Evolutionary conservation across 2,888 invertebrate species (phyloP).

Genomic region (Synergus laeviventris): DNA sequence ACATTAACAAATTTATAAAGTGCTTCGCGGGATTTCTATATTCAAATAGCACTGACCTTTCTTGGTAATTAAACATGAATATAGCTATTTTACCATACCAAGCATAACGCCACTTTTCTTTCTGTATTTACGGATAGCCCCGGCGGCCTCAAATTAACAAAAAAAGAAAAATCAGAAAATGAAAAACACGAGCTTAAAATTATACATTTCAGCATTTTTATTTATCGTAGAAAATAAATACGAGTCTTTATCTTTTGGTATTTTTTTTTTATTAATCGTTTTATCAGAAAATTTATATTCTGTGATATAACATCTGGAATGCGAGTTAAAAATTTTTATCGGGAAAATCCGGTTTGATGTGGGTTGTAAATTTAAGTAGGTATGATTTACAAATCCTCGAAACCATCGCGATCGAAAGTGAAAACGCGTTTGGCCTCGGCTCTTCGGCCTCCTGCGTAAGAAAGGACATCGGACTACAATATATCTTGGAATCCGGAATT

Average conservation of each 20-base stretch:
- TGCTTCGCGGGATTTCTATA: slow-evolving; percentile 3
- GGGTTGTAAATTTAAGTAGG: slow-evolving; percentile 9
- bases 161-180: no score
- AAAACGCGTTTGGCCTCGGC: slow-evolving; percentile 34
- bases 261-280: not conserved
- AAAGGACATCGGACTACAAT: slow-evolving; percentile 4
- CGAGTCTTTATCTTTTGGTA: not conserved
- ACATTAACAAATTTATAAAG: slow-evolving; percentile 24
- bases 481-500: not conserved
- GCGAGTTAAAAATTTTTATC: not conserved
- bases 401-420: slow-evolving; percentile 33
- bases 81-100: not conserved
- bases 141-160: not conserved
- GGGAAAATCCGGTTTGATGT: slow-evolving; percentile 3
- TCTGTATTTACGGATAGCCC: not conserved
- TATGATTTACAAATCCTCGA: not conserved
- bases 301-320: not conserved
- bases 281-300: not conserved
- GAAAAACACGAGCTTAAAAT: no score
- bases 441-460: slow-evolving; percentile 1
- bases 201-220: no score
- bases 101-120: not conserved
- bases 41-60: slow-evolving; percentile 10
- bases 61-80: not conserved
- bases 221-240: not conserved